phyloP scores from a whole-genome alignment of 2,113 vertebrate species.

The Corythornis madagascariensis region DNA sequence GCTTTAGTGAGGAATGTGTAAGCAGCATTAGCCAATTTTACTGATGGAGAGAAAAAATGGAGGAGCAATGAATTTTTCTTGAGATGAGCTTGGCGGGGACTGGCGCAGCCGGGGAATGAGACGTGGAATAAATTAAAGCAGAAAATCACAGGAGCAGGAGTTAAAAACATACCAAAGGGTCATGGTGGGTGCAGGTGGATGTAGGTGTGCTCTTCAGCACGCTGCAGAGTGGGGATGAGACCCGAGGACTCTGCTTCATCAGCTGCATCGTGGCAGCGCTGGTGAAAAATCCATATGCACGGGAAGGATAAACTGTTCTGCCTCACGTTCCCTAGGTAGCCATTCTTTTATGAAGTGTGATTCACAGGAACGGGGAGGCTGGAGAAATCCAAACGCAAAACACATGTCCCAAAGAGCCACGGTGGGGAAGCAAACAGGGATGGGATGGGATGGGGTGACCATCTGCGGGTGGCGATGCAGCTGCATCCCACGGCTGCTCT shows the following conservation, averaged over 20 bases:
- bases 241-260: background rate
- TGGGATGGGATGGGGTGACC: background rate
- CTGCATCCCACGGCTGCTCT: background rate
- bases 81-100: background rate
- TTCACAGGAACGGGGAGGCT: slow-evolving; percentile 30
- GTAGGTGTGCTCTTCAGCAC: background rate
- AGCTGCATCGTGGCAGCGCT: background rate
- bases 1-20: background rate
- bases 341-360: slow-evolving; percentile 55
- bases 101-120: background rate
- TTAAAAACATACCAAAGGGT: background rate
- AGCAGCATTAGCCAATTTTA: background rate
- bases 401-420: slow-evolving; percentile 37
- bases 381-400: slow-evolving; percentile 13
- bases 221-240: background rate
- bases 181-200: background rate
- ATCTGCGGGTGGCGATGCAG: background rate
- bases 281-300: background rate
- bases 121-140: background rate
- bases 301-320: background rate
- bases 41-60: background rate
- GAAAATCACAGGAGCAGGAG: background rate
- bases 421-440: slow-evolving; percentile 29
- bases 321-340: slow-evolving; percentile 2
- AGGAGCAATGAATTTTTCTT: background rate